Percentiles rank a stretch among this genome's conserved stretches.
Evolutionary conservation across 2,797 vertebrate genomes (phyloP).

Genomic region (Cheirogaleus major): DNA sequence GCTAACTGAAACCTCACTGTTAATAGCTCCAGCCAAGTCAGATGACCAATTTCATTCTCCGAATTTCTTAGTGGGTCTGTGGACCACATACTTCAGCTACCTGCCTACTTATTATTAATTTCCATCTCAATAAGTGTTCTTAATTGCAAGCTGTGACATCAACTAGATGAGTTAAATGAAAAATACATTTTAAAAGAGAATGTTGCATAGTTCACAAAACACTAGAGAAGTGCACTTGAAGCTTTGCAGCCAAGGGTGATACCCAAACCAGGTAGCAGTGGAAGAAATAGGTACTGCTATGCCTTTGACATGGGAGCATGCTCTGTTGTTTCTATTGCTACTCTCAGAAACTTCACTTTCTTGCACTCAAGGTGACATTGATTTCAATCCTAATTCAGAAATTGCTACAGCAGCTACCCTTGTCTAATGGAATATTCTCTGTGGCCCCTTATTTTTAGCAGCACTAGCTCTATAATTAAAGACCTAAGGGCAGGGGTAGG

Average conservation of each 20-base stretch:
- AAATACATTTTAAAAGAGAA: not conserved
- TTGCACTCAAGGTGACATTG: not conserved
- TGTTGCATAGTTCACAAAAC: not conserved
- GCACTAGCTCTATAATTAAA: not conserved
- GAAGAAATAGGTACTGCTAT: not conserved
- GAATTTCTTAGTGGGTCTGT: not conserved
- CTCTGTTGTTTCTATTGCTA: not conserved
- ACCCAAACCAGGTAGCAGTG: not conserved
- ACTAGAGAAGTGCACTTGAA: not conserved
- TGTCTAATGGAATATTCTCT: not conserved
- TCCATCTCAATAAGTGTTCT: not conserved
- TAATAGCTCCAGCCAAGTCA: not conserved
- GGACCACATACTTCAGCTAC: not conserved
- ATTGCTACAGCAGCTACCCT: not conserved
- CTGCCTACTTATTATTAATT: not conserved
- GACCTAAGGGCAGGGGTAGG: not conserved
- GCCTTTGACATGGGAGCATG: not conserved
- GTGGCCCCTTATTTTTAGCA: not conserved
- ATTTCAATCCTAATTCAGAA: not conserved
- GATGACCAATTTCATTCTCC: not conserved
- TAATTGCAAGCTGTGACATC: not conserved
- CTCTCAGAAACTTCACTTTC: not conserved
- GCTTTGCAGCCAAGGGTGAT: not conserved
- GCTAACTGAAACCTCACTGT: not conserved
- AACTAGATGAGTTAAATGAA: not conserved